Evolutionary conservation across 2,797 vertebrate genomes (phyloP).

Genomic region (Chromobotia macracanthus): DNA sequence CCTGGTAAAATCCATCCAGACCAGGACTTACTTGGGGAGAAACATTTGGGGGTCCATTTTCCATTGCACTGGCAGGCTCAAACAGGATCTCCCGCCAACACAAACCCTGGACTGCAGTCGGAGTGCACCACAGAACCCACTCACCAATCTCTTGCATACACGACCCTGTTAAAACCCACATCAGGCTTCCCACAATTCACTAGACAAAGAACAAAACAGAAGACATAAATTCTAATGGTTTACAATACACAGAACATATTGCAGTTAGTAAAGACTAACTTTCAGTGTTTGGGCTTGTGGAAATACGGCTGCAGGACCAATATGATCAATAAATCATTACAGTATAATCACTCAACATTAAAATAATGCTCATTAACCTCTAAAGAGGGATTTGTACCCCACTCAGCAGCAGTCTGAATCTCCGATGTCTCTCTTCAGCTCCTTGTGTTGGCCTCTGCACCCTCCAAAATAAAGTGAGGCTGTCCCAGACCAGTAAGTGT

Average conservation of each 20-base stretch:
- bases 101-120: slow-evolving; percentile 79
- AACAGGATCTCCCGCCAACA: slow-evolving; percentile 77
- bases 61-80: slow-evolving; percentile 78
- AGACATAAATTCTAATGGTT: too few relatives aligned
- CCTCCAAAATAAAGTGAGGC: slow-evolving; percentile 81
- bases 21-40: slow-evolving; percentile 81
- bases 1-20: too few relatives aligned
- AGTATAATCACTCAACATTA: too few relatives aligned
- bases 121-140: slow-evolving; percentile 84
- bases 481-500: slow-evolving; percentile 84
- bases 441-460: slow-evolving; percentile 78
- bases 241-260: not conserved
- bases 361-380: slow-evolving; percentile 67
- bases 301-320: not conserved
- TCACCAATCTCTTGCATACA: slow-evolving; percentile 84
- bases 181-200: slow-evolving; percentile 85
- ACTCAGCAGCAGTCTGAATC: slow-evolving; percentile 85
- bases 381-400: slow-evolving; percentile 83
- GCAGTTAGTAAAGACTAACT: too few relatives aligned
- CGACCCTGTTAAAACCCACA: slow-evolving; percentile 75
- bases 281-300: not conserved
- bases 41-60: slow-evolving; percentile 79
- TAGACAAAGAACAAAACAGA: slow-evolving; percentile 53
- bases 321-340: too few relatives aligned
- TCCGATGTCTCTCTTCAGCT: slow-evolving; percentile 81